Conservation (phyloP, 2,797 vertebrate genomes). For the Acanthurus lineatus region DNA sequence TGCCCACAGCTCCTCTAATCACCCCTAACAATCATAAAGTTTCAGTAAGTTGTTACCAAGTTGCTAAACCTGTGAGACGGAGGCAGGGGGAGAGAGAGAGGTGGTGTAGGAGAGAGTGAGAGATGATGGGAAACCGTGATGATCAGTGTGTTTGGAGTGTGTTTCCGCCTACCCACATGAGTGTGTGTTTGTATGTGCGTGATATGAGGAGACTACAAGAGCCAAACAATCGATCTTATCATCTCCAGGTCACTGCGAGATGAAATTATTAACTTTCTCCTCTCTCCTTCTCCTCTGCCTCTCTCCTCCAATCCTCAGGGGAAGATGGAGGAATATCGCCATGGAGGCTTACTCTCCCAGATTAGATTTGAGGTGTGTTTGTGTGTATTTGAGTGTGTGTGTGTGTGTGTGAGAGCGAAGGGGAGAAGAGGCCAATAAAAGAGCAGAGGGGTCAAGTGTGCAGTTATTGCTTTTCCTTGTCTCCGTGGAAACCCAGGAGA, state of each 20-base stretch:
- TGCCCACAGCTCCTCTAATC: conserved; percentile 25
- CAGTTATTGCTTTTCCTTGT: conserved; percentile 84
- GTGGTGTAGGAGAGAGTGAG: not conserved
- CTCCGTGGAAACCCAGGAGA: conserved; percentile 76
- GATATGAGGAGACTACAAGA: conserved; percentile 50
- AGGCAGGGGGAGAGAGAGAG: not conserved
- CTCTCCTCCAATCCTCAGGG: conserved; percentile 59
- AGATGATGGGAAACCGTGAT: conserved; percentile 16
- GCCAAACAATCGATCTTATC: conserved; percentile 73
- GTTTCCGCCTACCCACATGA: conserved; percentile 9
- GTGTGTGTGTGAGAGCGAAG: conserved; percentile 54
- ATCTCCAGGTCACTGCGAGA: conserved; percentile 69
- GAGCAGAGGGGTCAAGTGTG: conserved; percentile 82
- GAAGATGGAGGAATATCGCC: conserved; percentile 70
- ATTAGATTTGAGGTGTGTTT: conserved; percentile 81
- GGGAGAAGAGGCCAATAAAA: conserved; percentile 74
- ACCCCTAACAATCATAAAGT: conserved; percentile 41
- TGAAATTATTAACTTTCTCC: conserved; percentile 79
- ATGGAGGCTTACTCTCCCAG: conserved; percentile 69
- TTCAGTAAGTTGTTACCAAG: conserved; percentile 35
- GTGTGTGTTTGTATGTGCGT: conserved; percentile 24
- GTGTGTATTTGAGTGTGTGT: conserved; percentile 58
- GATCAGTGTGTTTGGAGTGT: conserved; percentile 36
- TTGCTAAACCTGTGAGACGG: conserved; percentile 9
- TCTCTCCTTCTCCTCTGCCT: conserved; percentile 36